Conservation (phyloP, 2,888 invertebrate genomes). For the Sialis lutaria region DNA sequence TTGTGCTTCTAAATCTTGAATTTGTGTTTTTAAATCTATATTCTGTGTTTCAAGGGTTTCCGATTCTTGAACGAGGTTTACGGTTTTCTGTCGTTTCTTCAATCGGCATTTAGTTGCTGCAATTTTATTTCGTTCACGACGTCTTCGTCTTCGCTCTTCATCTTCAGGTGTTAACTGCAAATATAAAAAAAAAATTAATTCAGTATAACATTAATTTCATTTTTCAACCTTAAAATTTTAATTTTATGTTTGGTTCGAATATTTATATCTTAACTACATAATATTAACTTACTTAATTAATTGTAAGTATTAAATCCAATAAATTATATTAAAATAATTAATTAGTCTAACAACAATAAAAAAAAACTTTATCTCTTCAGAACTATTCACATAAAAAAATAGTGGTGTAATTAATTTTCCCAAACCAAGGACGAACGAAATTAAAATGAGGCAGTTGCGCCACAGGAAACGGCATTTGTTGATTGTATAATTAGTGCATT, state of each 20-base stretch:
- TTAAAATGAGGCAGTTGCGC: not conserved
- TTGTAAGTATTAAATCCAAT: too few species aligned
- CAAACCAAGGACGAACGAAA: not conserved
- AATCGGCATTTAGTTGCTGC: slow-evolving; percentile 88
- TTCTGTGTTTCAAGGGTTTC: slow-evolving; percentile 74
- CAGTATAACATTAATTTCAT: not conserved
- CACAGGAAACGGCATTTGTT: not conserved
- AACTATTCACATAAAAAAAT: too few species aligned
- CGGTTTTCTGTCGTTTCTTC: slow-evolving; percentile 81
- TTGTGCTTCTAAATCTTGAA: slow-evolving; percentile 66
- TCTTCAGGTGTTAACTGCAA: slow-evolving; percentile 76
- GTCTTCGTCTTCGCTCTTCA: slow-evolving; percentile 67
- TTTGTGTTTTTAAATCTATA: slow-evolving; percentile 64
- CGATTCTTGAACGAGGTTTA: slow-evolving; percentile 71
- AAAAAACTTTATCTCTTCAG: too few species aligned
- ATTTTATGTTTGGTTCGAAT: too few species aligned
- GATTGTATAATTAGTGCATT: not conserved
- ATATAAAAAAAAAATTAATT: slow-evolving; percentile 10
- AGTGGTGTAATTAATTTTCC: too few species aligned
- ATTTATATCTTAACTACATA: too few species aligned
- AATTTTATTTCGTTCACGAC: slow-evolving; percentile 84
- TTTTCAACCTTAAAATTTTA: not conserved
- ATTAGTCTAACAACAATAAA: too few species aligned
- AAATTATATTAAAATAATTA: too few species aligned
- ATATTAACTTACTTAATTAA: too few species aligned